phyloP scores from a whole-genome alignment of 2,888 invertebrate genomes.

The Eucera pruinosa region DNA sequence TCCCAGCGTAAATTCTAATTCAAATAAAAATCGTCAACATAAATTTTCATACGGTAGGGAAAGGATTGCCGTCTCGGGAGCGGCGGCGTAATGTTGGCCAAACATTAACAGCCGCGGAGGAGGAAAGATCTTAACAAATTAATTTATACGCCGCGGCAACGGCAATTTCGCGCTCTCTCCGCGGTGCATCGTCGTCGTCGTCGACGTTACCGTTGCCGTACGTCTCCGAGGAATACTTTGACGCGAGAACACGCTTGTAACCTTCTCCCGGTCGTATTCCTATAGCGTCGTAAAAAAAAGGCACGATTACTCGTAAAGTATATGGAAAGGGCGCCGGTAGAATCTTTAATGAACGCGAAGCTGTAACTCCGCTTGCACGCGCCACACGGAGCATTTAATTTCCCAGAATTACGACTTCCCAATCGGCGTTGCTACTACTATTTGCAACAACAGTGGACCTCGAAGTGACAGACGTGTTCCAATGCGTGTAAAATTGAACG shows the following conservation, averaged over 20 bases:
- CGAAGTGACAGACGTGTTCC: not conserved
- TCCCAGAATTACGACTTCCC: not conserved
- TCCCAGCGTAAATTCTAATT: constrained; percentile 55
- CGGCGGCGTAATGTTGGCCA: constrained; percentile 38
- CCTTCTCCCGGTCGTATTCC: not conserved
- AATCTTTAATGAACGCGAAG: constrained; percentile 16
- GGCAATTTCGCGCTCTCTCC: constrained; percentile 50
- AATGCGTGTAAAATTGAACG: not conserved
- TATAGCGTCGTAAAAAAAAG: constrained; percentile 12
- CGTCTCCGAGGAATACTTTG: constrained; percentile 42
- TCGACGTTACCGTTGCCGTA: not conserved
- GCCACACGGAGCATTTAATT: not conserved
- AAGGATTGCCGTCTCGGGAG: constrained; percentile 42
- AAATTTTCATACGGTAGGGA: constrained; percentile 59
- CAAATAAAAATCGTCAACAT: constrained; percentile 61
- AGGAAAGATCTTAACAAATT: constrained; percentile 61
- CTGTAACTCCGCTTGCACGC: constrained; percentile 2
- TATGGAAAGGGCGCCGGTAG: not conserved
- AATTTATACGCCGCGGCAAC: constrained; percentile 64
- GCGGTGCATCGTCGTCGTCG: constrained; percentile 1
- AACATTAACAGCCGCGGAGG: constrained; percentile 47
- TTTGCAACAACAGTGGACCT: not conserved
- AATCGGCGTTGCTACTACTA: not conserved
- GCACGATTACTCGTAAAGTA: constrained; percentile 12
- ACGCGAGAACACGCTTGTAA: constrained; percentile 12